These are phyloP conservation scores for Chascanopsetta lugubris DNA, from an alignment of 2,113 vertebrate genomes.

Conservation along the genomic window DNA sequence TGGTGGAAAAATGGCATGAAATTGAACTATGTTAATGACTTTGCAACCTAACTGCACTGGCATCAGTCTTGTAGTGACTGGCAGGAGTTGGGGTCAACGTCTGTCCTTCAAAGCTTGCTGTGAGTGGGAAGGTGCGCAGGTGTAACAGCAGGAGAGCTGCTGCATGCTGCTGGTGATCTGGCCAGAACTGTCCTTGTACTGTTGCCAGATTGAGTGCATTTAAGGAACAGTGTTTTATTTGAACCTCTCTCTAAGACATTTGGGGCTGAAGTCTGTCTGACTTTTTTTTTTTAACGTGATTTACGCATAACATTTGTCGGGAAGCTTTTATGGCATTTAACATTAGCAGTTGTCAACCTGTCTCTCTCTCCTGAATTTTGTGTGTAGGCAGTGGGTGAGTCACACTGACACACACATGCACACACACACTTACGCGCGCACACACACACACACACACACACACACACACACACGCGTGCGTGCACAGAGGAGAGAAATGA, in stretches of 20 bases:
- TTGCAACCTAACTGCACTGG: background rate
- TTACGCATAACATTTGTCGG: background rate
- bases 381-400: background rate
- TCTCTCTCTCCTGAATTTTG: background rate
- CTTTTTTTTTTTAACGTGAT: background rate
- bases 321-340: background rate
- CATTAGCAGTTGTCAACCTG: background rate
- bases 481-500: background rate
- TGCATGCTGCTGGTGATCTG: background rate
- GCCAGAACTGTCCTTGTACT: background rate
- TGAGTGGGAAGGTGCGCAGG: background rate
- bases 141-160: background rate
- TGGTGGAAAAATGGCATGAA: background rate
- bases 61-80: background rate
- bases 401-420: too few species aligned
- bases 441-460: too few species aligned
- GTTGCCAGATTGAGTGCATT: background rate
- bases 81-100: background rate
- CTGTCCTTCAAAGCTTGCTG: background rate
- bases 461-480: background rate
- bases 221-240: background rate
- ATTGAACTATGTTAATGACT: background rate
- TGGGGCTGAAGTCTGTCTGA: background rate
- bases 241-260: background rate
- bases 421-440: background rate